Conservation (phyloP, 2,797 vertebrate species). For the Poecilia wingei region DNA sequence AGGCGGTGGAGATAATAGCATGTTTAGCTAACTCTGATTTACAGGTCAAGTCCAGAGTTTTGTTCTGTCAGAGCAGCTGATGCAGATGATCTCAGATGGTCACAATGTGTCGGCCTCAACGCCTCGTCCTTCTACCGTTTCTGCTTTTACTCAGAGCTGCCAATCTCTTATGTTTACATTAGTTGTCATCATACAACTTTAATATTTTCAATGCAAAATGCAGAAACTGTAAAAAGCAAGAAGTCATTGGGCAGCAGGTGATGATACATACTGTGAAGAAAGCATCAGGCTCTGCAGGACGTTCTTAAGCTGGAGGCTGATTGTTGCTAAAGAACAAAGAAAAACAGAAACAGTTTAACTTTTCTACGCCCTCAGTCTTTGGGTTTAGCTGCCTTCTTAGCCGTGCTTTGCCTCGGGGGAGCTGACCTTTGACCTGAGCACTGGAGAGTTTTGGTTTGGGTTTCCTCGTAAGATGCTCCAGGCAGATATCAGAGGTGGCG, state of each 20-base stretch:
- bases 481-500: conserved; percentile 18
- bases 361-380: background rate
- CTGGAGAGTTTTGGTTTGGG: conserved; percentile 3
- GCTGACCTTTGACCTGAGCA: conserved; percentile 35
- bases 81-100: background rate
- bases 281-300: background rate
- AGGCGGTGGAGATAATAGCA: background rate
- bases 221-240: background rate
- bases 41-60: background rate
- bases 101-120: background rate
- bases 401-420: background rate
- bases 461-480: conserved; percentile 10
- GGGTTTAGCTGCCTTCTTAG: background rate
- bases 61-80: background rate
- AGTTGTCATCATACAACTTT: background rate
- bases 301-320: background rate
- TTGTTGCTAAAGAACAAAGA: background rate
- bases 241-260: background rate
- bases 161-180: background rate
- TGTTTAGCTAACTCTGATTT: background rate
- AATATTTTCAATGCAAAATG: background rate
- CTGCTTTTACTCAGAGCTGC: background rate
- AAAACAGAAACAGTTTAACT: background rate
- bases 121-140: background rate
- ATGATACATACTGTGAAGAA: background rate